Base-by-base conservation (phyloP, 2,888 invertebrate genomes). In the Crematogaster levior region DNA sequence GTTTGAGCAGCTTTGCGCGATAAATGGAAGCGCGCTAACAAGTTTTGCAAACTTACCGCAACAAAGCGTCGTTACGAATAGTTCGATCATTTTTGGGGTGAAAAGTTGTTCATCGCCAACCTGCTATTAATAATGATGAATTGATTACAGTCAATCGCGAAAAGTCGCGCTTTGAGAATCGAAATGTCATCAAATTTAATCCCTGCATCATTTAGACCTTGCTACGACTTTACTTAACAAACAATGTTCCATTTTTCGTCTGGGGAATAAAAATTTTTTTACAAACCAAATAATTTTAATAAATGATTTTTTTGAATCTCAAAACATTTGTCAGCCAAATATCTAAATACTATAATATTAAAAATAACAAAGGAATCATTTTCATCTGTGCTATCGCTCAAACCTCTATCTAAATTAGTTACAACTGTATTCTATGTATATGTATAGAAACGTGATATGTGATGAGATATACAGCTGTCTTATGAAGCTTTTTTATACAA, bases 31-130 rank as follows among this genome's bases (percentile, higher is more conserved):
- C 6, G 10, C 10, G 40, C 65, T 51, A 65, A 75, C 51, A 53
- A 75, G 75, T 75, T 75, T 65, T 65, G 27, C 51, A 4, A 75
- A 65, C 65, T 75, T 65, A 3, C 15, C n/a, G n/a, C n/a, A 75
- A 53, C 27, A 51, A 51, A 75, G 12, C 63, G 24, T 74, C n/a
- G 3, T 51, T 75, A 75, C n/a, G 12, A 34, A 34, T n/a, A 65
- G 27, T 37, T 40, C 40, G 65, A 75, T 75, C 75, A 51, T 65
- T 75, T 65, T 53, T 21, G 21, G 40, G 51, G 5, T 48, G 34
- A 63, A 21, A 75, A 51, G 24, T 21, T 40, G 6, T 63, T 34
- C 15, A n/a, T 1, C 9, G 10, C 9, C 24, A n/a, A 75, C 0
- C 15, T 51, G 24, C n/a, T 37, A 46, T 51, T 75, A 63, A 63